These are phyloP conservation scores for Plagodis pulveraria DNA, from an alignment of 2,888 invertebrate species.

Conservation along the genomic window DNA sequence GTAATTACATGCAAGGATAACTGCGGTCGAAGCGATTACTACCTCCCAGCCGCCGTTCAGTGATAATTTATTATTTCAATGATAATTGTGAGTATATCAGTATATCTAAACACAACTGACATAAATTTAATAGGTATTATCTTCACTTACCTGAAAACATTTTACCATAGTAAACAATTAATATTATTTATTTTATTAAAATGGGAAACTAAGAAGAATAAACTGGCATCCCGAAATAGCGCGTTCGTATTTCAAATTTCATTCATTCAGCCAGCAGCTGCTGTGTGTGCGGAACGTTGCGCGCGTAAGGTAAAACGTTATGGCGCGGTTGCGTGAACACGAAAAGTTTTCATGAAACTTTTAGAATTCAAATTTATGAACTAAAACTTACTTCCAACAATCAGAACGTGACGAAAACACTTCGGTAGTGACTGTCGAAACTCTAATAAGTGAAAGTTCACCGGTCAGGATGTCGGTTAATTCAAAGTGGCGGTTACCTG, in stretches of 20 bases:
- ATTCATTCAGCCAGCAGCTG: constrained; percentile 71
- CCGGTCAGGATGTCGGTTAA: constrained; percentile 82
- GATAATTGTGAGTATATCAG: no score
- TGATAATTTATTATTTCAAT: no score
- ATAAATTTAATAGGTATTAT: no score
- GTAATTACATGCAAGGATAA: no score
- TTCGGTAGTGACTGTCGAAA: constrained; percentile 39
- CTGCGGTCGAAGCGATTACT: no score
- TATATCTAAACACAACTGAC: no score
- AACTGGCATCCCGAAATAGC: constrained; percentile 55
- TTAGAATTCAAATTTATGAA: constrained; percentile 55
- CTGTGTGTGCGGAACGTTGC: constrained; percentile 42
- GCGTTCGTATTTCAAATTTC: constrained; percentile 49
- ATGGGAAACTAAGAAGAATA: constrained; percentile 15
- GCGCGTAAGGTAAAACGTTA: constrained; percentile 46
- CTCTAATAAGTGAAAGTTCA: constrained; percentile 69
- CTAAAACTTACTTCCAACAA: constrained; percentile 48
- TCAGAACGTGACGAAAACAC: constrained; percentile 49
- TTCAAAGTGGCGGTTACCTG: constrained; percentile 85
- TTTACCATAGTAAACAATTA: no score
- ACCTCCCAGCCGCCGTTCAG: no score
- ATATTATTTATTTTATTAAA: background rate
- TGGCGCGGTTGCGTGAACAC: constrained; percentile 78
- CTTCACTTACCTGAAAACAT: no score
- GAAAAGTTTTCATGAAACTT: constrained; percentile 76